These are phyloP conservation scores for Drosophila hawaiiensis DNA, from an alignment of 2,888 invertebrate species.

Conservation along the genomic window DNA sequence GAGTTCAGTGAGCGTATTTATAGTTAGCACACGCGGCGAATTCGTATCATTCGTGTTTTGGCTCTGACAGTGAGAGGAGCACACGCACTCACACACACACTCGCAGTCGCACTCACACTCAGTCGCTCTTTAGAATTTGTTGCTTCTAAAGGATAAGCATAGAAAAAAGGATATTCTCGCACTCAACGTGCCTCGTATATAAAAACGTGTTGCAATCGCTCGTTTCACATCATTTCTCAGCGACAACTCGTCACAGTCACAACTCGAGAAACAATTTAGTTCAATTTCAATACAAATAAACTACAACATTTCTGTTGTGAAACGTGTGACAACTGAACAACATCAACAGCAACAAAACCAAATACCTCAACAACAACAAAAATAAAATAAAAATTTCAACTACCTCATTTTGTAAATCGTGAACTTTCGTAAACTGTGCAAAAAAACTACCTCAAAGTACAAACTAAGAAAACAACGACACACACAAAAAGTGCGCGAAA, in stretches of 20 bases:
- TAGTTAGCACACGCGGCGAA: constrained; percentile 81
- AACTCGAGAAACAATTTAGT: constrained; percentile 42
- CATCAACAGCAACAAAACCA: constrained; percentile 49
- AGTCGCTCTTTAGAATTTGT: constrained; percentile 58
- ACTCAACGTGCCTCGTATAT: constrained; percentile 54
- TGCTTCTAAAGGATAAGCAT: constrained; percentile 69
- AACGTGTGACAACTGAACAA: constrained; percentile 38
- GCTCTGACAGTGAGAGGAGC: constrained; percentile 83
- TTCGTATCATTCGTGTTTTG: constrained; percentile 85
- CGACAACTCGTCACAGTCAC: constrained; percentile 73
- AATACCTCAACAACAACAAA: constrained; percentile 72
- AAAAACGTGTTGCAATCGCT: constrained; percentile 69
- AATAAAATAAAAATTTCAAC: constrained; percentile 59
- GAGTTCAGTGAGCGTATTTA: constrained; percentile 77
- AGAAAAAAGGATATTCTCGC: constrained; percentile 66
- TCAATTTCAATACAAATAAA: constrained; percentile 24
- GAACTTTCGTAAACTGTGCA: constrained; percentile 63
- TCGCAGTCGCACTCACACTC: constrained; percentile 23
- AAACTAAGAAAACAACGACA: constrained; percentile 51
- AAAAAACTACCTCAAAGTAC: constrained; percentile 79
- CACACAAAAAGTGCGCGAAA: constrained; percentile 58
- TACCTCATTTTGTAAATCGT: constrained; percentile 79
- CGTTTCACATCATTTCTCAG: constrained; percentile 65
- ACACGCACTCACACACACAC: constrained; percentile 30
- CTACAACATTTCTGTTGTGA: constrained; percentile 35